phyloP scores from a whole-genome alignment of 2,113 vertebrate species.

The Calyptomena viridis region DNA sequence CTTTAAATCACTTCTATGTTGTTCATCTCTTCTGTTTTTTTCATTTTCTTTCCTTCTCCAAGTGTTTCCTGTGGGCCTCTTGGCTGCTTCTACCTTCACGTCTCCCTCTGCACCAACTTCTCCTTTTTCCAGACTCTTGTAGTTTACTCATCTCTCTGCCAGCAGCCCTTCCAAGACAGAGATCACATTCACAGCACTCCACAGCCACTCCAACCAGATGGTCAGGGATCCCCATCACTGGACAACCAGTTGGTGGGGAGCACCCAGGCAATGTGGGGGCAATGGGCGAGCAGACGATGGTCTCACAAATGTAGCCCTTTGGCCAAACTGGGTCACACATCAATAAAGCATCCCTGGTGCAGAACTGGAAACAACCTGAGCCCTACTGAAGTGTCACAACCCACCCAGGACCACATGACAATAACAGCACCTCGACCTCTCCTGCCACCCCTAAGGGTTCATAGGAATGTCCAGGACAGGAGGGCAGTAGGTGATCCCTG shows the following conservation, averaged over 20 bases:
- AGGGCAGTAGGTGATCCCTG: not conserved
- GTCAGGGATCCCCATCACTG: rapidly evolving
- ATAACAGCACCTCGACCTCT: not conserved
- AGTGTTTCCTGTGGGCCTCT: constrained; percentile 17
- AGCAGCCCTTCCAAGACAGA: not conserved
- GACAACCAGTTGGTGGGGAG: rapidly evolving
- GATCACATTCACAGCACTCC: not conserved
- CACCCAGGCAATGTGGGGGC: rapidly evolving
- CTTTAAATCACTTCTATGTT: not conserved
- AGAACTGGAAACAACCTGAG: not conserved
- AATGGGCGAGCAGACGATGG: rapidly evolving
- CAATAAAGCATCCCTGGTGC: not conserved
- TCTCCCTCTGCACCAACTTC: not conserved
- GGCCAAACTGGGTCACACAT: not conserved
- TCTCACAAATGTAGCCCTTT: not conserved
- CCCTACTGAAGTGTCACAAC: not conserved
- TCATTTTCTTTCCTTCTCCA: not conserved
- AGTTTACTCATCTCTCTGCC: not conserved
- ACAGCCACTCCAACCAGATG: rapidly evolving
- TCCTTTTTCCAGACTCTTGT: not conserved
- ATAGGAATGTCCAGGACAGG: not conserved
- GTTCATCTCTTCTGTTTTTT: constrained; percentile 1
- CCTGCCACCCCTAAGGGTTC: rapidly evolving
- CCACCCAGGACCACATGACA: not conserved
- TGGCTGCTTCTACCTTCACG: not conserved